Evolutionary conservation across 2,888 invertebrate species (phyloP), one percentile per base, ranked within the genome.

Genomic region (Tryphoninae sp.): DNA sequence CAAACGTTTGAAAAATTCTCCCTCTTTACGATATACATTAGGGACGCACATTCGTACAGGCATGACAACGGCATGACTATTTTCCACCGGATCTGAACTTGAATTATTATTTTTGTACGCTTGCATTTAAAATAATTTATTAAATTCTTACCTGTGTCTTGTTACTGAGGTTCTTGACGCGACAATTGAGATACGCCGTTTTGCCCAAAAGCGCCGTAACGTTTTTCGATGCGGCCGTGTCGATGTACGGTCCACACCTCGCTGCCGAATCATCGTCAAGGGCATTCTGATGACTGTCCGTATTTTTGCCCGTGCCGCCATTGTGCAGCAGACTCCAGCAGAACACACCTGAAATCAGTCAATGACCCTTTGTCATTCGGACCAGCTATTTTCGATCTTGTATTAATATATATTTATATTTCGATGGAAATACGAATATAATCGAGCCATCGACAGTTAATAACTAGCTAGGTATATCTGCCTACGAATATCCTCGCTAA

Each of bases 131-230:
- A 6, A 45, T n/a, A 58, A 58, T 9, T 33, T 13, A 26, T n/a
- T 19, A 53, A 58, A 53, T 42, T 0, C 96, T 95, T 90, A 97
- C 97, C 93, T 82, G 82, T 22, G 97, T 97, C 93, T 96, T 96
- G 93, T 98, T 97, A 86, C 97, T 96, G 91, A 97, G 93, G 93
- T 97, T 97, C 93, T 97, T 97, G 84, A 97, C 97, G 83, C 97
- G 94, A 92, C 98, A 98, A 91, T 96, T 97, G 86, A 98, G 93
- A 90, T 97, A 97, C 67, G 97, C 97, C 51, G 97, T 97, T 92
- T 97, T 97, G 85, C 97, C 97, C 78, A 97, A 93, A 65, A 97
- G 93, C 0, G 97, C 97, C 40, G 97, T 97, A 83, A 95, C 94
- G 92, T 96, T 96, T 92, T 95, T 96, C 64, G 96, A 96, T 49